Evolutionary conservation across 2,113 vertebrate genomes (phyloP).

Genomic region (Salvelinus fontinalis): DNA sequence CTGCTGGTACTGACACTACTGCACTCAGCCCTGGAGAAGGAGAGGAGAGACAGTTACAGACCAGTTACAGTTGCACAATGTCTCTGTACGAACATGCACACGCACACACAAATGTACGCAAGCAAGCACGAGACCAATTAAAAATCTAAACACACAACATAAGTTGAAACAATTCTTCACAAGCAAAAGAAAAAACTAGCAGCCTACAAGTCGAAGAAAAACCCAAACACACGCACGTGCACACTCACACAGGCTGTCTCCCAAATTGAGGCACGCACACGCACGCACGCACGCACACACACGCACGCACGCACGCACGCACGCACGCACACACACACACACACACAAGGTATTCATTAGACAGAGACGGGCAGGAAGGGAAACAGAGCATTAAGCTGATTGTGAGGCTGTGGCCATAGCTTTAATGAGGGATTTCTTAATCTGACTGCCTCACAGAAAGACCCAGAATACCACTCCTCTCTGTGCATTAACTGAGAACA

Average conservation of each 20-base stretch:
- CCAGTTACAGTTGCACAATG: slow-evolving; percentile 62
- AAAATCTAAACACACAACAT: slow-evolving; percentile 36
- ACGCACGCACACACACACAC: slow-evolving; percentile 14
- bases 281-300: background rate
- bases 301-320: background rate
- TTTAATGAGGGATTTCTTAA: slow-evolving; percentile 78
- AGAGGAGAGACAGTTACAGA: slow-evolving; percentile 32
- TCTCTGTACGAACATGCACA: slow-evolving; percentile 59
- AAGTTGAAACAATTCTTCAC: slow-evolving; percentile 19
- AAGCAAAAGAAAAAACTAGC: slow-evolving; percentile 51
- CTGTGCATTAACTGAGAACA: slow-evolving; percentile 45
- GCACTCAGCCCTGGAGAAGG: slow-evolving; percentile 54
- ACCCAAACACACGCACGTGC: slow-evolving; percentile 9
- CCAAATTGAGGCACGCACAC: background rate
- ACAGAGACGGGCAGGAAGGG: slow-evolving; percentile 32
- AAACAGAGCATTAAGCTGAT: slow-evolving; percentile 71
- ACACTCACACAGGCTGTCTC: background rate
- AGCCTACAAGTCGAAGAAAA: slow-evolving; percentile 44
- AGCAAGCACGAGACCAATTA: slow-evolving; percentile 21
- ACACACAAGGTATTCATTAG: slow-evolving; percentile 64
- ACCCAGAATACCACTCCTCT: slow-evolving; percentile 70
- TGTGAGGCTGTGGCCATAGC: slow-evolving; percentile 65
- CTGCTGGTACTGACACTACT: slow-evolving; percentile 60
- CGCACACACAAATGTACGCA: slow-evolving; percentile 35
- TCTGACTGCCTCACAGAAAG: slow-evolving; percentile 76